These are phyloP conservation scores for Sylvia atricapilla DNA, from an alignment of 2,113 vertebrate genomes.

Conservation along the genomic window DNA sequence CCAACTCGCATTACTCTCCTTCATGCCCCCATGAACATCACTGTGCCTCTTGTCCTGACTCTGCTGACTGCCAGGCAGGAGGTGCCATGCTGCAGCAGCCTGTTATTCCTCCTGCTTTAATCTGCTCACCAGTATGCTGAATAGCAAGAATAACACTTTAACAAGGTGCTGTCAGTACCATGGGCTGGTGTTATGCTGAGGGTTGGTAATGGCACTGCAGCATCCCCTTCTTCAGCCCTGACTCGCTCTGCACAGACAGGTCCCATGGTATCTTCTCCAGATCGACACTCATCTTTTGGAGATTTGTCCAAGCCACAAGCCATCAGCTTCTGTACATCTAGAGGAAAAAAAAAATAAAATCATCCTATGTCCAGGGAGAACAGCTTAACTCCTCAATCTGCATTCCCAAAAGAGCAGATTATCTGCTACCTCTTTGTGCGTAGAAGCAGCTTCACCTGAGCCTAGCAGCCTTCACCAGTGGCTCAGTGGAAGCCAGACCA, in stretches of 20 bases:
- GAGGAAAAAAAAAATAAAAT: background rate
- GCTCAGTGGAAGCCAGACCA: background rate
- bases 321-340: conserved; percentile 86
- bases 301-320: conserved; percentile 71
- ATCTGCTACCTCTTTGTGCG: background rate
- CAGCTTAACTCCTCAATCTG: background rate
- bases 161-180: conserved; percentile 25
- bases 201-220: conserved; percentile 53
- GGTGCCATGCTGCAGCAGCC: background rate
- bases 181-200: conserved; percentile 65
- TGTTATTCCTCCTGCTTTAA: background rate
- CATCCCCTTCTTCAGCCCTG: conserved; percentile 50
- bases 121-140: background rate
- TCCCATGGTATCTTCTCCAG: conserved; percentile 22
- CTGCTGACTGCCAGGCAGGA: background rate
- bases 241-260: background rate
- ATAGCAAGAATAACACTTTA: background rate
- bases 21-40: background rate
- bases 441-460: background rate
- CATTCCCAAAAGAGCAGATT: background rate
- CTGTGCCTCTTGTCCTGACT: background rate
- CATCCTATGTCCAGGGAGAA: background rate
- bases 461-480: background rate
- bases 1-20: background rate
- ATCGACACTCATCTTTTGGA: conserved; percentile 61